Percentiles rank a stretch among this genome's conserved stretches.
These are phyloP conservation scores for Drosophila prosaltans DNA, from an alignment of 1,140 invertebrate species.

Conservation along the genomic window DNA sequence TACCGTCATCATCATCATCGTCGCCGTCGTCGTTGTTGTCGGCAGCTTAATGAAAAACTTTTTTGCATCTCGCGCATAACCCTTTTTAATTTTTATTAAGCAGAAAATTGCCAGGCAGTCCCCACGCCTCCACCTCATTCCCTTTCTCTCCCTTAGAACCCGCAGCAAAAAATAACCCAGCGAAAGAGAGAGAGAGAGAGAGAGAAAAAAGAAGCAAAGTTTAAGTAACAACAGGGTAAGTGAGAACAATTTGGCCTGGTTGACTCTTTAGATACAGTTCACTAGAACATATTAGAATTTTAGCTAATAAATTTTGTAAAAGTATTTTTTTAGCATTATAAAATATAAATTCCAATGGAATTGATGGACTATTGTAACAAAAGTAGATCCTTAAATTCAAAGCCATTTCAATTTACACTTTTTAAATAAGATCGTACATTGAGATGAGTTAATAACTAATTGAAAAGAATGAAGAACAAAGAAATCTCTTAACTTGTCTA, in stretches of 20 bases:
- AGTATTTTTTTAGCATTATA: background rate
- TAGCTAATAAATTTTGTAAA: background rate
- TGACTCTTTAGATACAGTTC: constrained; percentile 32
- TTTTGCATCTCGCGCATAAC: constrained; percentile 62
- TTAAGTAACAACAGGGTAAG: constrained; percentile 33
- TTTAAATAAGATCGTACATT: too few species aligned
- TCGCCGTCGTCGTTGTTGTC: constrained; percentile 22
- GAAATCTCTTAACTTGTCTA: too few species aligned
- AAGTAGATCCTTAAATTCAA: too few species aligned
- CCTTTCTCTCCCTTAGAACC: background rate
- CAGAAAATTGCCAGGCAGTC: constrained; percentile 72
- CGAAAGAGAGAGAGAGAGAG: constrained; percentile 54
- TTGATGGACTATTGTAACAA: too few species aligned
- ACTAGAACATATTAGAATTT: background rate
- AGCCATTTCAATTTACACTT: too few species aligned
- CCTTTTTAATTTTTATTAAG: constrained; percentile 81
- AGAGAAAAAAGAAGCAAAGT: constrained; percentile 20
- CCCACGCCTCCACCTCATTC: constrained; percentile 14
- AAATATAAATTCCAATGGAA: too few species aligned
- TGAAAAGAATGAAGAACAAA: too few species aligned
- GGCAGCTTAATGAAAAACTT: constrained; percentile 78
- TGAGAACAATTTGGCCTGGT: constrained; percentile 48
- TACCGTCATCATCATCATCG: constrained; percentile 38
- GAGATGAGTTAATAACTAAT: too few species aligned
- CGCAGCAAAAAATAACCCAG: constrained; percentile 33